Base-by-base conservation (phyloP, 1,140 invertebrate genomes). In the Littorina saxatilis region DNA sequence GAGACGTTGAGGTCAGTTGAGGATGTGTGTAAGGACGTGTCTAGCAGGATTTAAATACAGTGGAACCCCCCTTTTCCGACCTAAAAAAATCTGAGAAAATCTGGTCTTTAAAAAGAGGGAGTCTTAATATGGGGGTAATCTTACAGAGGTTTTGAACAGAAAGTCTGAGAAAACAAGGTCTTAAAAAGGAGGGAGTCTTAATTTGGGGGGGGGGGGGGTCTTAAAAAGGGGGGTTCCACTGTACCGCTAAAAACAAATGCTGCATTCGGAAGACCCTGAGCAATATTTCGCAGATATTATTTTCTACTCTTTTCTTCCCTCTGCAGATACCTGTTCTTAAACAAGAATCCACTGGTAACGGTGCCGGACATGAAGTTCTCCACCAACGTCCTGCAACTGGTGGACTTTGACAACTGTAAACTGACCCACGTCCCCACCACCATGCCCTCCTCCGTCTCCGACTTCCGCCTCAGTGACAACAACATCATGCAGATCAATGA, bases 341-440 rank as follows among this genome's bases (percentile, higher is more conserved):
- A 96, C 35, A 94, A 95, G 77, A 98, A 98, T 89, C 88, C 87
- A 1, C 93, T 98, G 58, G 95, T 95, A 0, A 95, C 95, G 86
- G 92, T 97, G 43, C 95, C 95, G 23, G 94, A 95, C 75, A 92
- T 98, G 43, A 93, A 96, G 81, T 93, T 98, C 61, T 86, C 87
- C 70, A 91, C 89, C 82, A 90, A 89, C 68, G 90, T 85, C 35
- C 82, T 92, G 20, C 84, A 88, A 63, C 95, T 95, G 68, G 95
- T 97, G 27, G 96, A 97, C 89, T 96, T 96, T 3, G 96, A 97
- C 7, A 94, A 95, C 80, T 96, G 96, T 1, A 95, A 96, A 39
- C 93, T 98, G 23, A 94, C 94, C 76, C 94, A 95, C 87, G 95
- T 98, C 32, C 97, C 97, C 1, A 95, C 95, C 72, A 95, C 96